Conservation (phyloP, 2,888 invertebrate species). For the Cantharis nigra region DNA sequence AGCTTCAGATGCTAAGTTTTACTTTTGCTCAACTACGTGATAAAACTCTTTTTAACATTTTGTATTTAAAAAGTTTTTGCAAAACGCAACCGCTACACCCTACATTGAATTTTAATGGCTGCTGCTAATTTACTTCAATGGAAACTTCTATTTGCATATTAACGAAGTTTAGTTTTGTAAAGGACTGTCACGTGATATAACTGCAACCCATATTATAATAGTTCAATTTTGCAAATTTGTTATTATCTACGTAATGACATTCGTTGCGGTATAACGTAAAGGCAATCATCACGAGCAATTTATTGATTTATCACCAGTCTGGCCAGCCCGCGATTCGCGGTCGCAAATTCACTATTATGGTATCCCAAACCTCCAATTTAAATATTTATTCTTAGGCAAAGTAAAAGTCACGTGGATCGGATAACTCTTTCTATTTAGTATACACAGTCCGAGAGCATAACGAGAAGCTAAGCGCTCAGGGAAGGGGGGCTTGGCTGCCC, state of each 20-base stretch:
- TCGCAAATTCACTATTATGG: too few species aligned
- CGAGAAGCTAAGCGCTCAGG: too few species aligned
- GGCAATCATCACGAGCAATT: not conserved
- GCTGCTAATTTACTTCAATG: slow-evolving; percentile 31
- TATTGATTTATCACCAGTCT: not conserved
- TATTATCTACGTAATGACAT: not conserved
- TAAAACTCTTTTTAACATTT: slow-evolving; percentile 5
- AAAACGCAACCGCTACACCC: slow-evolving; percentile 20
- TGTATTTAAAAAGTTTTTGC: slow-evolving; percentile 14
- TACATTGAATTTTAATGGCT: slow-evolving; percentile 33
- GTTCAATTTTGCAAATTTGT: not conserved
- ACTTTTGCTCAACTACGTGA: not conserved
- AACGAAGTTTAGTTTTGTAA: slow-evolving; percentile 9
- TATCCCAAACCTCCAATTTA: too few species aligned
- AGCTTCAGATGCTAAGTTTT: not conserved
- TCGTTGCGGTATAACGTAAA: not conserved
- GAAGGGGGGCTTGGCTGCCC: too few species aligned
- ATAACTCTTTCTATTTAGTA: too few species aligned
- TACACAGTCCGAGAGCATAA: too few species aligned
- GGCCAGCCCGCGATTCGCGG: not conserved
- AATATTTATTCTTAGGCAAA: too few species aligned
- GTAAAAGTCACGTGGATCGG: too few species aligned
- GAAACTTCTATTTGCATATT: slow-evolving; percentile 33
- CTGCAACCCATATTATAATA: not conserved
- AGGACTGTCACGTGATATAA: not conserved